Percentiles rank a stretch among this genome's conserved stretches.
These are phyloP conservation scores for Stegophylla sp. DNA, from an alignment of 2,888 invertebrate genomes.

Conservation along the genomic window DNA sequence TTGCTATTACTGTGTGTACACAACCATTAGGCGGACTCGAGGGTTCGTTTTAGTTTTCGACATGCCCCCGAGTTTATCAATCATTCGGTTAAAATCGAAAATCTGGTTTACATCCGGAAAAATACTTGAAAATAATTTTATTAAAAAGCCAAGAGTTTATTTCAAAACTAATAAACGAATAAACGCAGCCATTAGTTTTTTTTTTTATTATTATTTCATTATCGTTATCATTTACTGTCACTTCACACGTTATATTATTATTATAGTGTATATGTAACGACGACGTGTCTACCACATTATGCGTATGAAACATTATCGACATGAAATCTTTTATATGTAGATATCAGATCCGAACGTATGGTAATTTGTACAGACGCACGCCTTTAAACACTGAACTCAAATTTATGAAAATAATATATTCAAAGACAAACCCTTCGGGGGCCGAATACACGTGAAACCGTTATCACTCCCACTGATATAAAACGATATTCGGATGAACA, in stretches of 20 bases:
- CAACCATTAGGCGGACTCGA: background rate
- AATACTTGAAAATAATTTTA: background rate
- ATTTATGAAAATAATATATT: background rate
- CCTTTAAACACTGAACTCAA: slow-evolving; percentile 5
- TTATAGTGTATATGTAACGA: background rate
- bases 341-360: background rate
- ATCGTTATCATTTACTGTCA: no score
- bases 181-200: background rate
- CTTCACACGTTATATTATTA: background rate
- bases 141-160: background rate
- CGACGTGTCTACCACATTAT: background rate
- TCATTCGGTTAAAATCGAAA: background rate
- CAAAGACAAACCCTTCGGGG: slow-evolving; percentile 5
- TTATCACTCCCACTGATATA: background rate
- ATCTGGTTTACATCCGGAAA: background rate
- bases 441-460: background rate
- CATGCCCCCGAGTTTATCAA: background rate
- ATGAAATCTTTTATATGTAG: background rate
- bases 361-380: background rate
- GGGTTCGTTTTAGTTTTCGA: background rate
- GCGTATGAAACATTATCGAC: no score
- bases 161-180: no score
- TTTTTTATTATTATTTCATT: background rate
- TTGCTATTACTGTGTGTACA: no score
- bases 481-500: slow-evolving; percentile 1